A percentile compares a stretch with the other conserved stretches of the same genome.
phyloP scores from a whole-genome alignment of 2,888 invertebrate genomes.

The Penaeus monodon region DNA sequence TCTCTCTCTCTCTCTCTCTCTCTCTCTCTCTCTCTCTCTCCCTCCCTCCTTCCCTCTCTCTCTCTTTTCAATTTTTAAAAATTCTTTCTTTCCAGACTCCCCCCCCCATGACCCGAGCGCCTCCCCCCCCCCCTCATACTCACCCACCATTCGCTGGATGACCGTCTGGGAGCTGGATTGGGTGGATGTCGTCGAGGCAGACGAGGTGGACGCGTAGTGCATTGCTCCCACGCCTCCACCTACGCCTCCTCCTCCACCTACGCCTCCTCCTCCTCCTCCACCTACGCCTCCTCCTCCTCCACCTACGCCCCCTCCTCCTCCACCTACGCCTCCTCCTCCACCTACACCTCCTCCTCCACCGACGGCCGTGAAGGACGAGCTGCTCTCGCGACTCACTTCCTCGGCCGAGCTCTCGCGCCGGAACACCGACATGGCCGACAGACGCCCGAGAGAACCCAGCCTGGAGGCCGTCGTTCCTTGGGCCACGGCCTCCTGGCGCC shows the following conservation, averaged over 20 bases:
- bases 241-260: constrained; percentile 15
- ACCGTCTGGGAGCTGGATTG: constrained; percentile 48
- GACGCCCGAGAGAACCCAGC: constrained; percentile 42
- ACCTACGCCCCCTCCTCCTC: constrained; percentile 32
- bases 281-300: constrained; percentile 42
- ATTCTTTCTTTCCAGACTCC: too few relatives aligned
- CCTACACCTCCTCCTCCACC: constrained; percentile 42
- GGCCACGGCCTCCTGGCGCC: constrained; percentile 38
- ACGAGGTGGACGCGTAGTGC: constrained; percentile 39
- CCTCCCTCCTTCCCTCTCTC: too few relatives aligned
- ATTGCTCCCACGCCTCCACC: constrained; percentile 45
- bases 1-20: too few relatives aligned
- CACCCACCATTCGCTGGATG: constrained; percentile 52
- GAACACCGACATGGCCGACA: constrained; percentile 47
- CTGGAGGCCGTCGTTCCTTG: constrained; percentile 7
- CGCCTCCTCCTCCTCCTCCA: constrained; percentile 31
- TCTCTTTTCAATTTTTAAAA: too few relatives aligned
- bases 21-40: too few relatives aligned
- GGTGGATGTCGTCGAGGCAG: constrained; percentile 38
- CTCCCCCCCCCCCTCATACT: background rate
- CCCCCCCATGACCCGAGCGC: too few relatives aligned
- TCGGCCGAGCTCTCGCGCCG: constrained; percentile 49
- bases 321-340: constrained; percentile 11
- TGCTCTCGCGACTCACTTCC: constrained; percentile 40
- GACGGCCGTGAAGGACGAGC: constrained; percentile 28